Percentiles rank a stretch among this genome's conserved stretches.
phyloP scores from a whole-genome alignment of 2,113 vertebrate species.

The Lathamus discolor region DNA sequence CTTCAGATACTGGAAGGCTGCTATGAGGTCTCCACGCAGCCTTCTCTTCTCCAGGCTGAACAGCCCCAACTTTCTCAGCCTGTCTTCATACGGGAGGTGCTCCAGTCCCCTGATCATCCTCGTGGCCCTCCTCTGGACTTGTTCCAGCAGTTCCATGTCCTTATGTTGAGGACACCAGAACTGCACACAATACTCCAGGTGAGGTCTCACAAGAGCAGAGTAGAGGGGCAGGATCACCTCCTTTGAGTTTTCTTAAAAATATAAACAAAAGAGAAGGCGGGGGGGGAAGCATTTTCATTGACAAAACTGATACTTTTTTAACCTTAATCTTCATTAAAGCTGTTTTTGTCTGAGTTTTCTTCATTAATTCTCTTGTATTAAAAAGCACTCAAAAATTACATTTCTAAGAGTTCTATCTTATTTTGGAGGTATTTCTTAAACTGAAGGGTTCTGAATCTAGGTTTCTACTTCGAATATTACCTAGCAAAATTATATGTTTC shows the following conservation, averaged over 20 bases:
- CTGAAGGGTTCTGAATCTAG: neutral
- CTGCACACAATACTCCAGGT: too few relatives aligned
- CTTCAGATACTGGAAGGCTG: too few relatives aligned
- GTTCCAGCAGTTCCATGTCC: too few relatives aligned
- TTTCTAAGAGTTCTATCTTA: neutral
- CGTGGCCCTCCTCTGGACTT: too few relatives aligned
- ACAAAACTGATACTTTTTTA: neutral
- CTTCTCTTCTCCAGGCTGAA: too few relatives aligned
- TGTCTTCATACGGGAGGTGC: too few relatives aligned
- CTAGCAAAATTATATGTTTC: neutral
- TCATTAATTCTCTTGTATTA: neutral
- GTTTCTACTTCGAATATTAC: neutral
- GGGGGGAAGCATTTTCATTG: rapidly evolving
- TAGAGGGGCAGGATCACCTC: too few relatives aligned
- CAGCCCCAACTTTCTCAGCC: too few relatives aligned
- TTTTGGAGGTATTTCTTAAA: neutral
- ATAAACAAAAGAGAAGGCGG: neutral
- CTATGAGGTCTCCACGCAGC: too few relatives aligned
- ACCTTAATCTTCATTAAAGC: neutral
- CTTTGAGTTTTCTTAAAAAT: neutral
- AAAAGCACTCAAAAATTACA: neutral
- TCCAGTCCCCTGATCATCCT: too few relatives aligned
- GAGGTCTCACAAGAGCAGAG: too few relatives aligned
- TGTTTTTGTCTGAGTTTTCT: neutral
- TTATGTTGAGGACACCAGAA: too few relatives aligned